Evolutionary conservation across 2,888 invertebrate genomes (phyloP), one percentile per base, ranked within the genome.

Genomic region (Xylota sylvarum): DNA sequence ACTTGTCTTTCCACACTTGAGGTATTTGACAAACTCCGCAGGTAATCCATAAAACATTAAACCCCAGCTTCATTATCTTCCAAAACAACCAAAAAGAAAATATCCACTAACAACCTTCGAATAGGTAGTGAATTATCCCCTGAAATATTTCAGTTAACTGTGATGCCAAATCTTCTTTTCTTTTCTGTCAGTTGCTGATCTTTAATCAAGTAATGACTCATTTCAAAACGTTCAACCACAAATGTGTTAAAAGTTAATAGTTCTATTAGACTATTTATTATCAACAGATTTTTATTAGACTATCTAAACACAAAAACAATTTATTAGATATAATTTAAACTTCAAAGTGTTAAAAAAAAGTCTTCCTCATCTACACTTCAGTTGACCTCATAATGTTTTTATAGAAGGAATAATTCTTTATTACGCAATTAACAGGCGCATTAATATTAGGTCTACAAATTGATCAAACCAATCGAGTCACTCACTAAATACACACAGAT

Each of bases 341-440:
- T 48, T 65, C 65, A 65, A 65, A 65, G 48, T 65, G 50, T 65
- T 35, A 65, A 65, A 32, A 65, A 65, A 32, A 35, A 35, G 46
- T 35, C 35, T 50, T 65, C 17, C 32, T 48, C 35, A 50, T 48
- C 50, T 32, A 48, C 17, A 64, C 17, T 32, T 48, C 17, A 64
- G 27, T 62, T 43, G 62, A 62, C 62, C 62, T 62, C 62, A 62
- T 62, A 62, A 62, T 58, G 19, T 32, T 62, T 62, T 62, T 62
- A 30, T 27, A 30, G 62, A n/a, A 27, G 14, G 27, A 30, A 46
- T 62, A 43, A 40, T 27, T 27, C 30, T 65, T 65, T 48, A 65
- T 65, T 48, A 32, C 32, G 9, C 32, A 65, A 65, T 50, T 48
- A 65, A 50, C 48, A 4, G 17, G 12, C 65, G 19, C 48, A 50